Percentiles rank a stretch among this genome's conserved stretches.
phyloP scores from a whole-genome alignment of 2,888 invertebrate genomes.

The Tyria jacobaeae region DNA sequence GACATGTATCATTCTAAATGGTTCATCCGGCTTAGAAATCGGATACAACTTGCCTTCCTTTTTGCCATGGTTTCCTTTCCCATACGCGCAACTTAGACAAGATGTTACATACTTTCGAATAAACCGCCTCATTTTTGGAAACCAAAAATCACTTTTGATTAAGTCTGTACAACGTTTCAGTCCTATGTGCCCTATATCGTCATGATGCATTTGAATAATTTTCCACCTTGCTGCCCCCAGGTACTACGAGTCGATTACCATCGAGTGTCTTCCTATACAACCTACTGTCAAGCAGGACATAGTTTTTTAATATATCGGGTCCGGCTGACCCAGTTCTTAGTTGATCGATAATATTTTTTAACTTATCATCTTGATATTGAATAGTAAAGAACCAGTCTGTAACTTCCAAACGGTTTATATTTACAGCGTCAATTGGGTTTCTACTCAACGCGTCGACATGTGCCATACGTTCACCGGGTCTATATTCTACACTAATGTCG shows the following conservation, averaged over 20 bases:
- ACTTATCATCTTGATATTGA: too few relatives aligned
- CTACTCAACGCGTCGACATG: background rate
- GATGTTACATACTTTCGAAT: background rate
- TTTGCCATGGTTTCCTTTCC: background rate
- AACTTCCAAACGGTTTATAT: too few relatives aligned
- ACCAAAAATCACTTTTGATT: background rate
- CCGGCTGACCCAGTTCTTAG: too few relatives aligned
- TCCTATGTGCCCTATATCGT: background rate
- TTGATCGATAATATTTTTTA: too few relatives aligned
- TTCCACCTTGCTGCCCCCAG: background rate
- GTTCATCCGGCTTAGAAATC: background rate
- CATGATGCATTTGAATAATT: background rate
- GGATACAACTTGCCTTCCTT: background rate
- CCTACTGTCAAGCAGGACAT: too few relatives aligned
- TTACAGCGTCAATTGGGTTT: background rate
- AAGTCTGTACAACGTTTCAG: background rate
- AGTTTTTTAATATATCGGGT: too few relatives aligned
- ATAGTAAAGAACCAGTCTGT: too few relatives aligned
- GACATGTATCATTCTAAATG: background rate
- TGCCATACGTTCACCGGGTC: too few relatives aligned
- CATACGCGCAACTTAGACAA: background rate
- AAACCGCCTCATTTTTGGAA: background rate
- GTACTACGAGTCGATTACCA: background rate
- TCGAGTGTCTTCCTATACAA: background rate
- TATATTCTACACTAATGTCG: too few relatives aligned